Evolutionary conservation across 2,113 vertebrate genomes (phyloP).

Genomic region (Spheniscus mendiculus): DNA sequence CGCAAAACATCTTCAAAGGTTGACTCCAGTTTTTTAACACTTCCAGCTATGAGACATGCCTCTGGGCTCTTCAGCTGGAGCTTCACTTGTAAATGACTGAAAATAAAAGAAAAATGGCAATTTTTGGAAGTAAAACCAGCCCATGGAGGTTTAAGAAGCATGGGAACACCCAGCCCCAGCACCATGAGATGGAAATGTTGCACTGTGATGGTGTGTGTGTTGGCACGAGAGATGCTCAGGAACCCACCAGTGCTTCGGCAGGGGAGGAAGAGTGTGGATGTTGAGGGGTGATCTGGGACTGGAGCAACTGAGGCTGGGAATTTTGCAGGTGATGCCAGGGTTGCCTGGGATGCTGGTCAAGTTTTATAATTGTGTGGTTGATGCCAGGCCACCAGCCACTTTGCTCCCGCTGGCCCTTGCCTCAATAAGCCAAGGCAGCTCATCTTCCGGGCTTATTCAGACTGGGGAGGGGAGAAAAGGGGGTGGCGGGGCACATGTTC

Average conservation of each 20-base stretch:
- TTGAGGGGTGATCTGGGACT: background rate
- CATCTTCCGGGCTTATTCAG: background rate
- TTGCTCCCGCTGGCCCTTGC: background rate
- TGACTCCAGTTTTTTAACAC: background rate
- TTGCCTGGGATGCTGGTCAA: background rate
- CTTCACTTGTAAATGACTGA: background rate
- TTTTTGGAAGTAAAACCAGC: background rate
- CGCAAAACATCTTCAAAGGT: background rate
- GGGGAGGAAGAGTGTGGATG: background rate
- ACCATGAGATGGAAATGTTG: background rate
- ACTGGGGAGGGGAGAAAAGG: background rate
- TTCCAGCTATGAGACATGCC: background rate
- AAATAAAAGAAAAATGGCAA: background rate
- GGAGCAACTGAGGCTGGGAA: background rate
- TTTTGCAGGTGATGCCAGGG: background rate
- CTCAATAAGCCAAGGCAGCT: background rate
- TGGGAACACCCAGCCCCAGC: background rate
- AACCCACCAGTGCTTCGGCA: background rate
- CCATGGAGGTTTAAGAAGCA: background rate
- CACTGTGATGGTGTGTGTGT: background rate
- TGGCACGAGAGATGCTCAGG: fast-evolving
- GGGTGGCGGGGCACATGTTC: fast-evolving
- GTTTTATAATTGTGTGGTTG: background rate
- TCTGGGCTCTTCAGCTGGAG: background rate
- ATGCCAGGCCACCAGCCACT: background rate